Base-by-base conservation (phyloP, 2,113 vertebrate genomes). In the Leptocoma aspasia region DNA sequence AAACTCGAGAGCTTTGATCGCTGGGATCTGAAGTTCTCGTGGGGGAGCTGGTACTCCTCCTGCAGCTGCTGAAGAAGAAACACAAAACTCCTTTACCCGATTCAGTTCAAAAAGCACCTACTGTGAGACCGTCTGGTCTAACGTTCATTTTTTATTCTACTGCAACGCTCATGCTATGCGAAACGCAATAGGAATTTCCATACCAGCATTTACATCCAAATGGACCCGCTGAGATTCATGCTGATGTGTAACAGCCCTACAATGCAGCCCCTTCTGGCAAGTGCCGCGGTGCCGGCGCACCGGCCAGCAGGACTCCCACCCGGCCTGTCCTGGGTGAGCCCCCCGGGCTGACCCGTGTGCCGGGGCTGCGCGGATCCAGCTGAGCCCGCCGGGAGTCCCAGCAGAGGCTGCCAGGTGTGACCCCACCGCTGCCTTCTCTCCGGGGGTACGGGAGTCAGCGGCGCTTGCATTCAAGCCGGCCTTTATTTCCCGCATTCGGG, bases 131-230 rank as follows among this genome's bases (percentile, higher is more conserved):
- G 91, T 89, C 96, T 96, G 89, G 77, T 95, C 89, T 64, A 92
- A 68, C 63, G 78, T 81, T 96, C 90, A 80, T 89, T 95, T 95
- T 95, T 95, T 82, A 92, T 94, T 84, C 94, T 42, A 11, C 41
- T 27, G 80, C 94, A 95, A 92, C 89, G 86, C 44, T 92, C 64
- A 52, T 2, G 83, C 95, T 91, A 86, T 50, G 92, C 65, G 77
- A 89, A 95, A 94, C 65, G 86, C 92, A 90, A 86, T 5, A 86
- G 80, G 89, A 86, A 93, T 95, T 96, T 96, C 96, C 96, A 95
- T n/a, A 61, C 54, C 86, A 53, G 76, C 90, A 92, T 82, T 90
- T 89, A 86, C 89, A 96, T 94, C 91, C 95, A 57, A 95, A 95
- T 64, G 78, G 87, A 94, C 93, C 89, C 93, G 73, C 13, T 56